Base-by-base conservation (phyloP, 2,888 invertebrate species). In the Aphodius sticticus region DNA sequence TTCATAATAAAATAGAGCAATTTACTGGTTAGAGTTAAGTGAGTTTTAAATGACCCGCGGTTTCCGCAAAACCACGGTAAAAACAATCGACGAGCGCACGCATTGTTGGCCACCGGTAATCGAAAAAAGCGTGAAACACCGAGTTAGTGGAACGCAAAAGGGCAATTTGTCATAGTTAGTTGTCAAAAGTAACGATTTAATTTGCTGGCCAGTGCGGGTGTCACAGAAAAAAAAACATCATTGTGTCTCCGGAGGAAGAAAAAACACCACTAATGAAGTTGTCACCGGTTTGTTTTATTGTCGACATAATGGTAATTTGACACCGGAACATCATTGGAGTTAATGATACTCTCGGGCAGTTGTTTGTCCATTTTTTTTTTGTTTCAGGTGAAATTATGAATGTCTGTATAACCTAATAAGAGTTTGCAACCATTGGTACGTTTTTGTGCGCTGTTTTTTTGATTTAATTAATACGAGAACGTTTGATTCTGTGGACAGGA, bases 141-240 rank as follows among this genome's bases (percentile, higher is more conserved):
- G 76, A 69, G 76, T 83, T 83, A 84, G 82, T 81, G 82, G 80
- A 83, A 82, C 82, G 83, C 83, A 86, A 86, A 86, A 86, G 85
- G 82, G 83, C 83, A 86, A 86, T 86, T 86, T 86, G 85, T 86
- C 84, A 86, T 85, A 83, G 83, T 82, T 79, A 81, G 80, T 83
- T 83, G 84, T 85, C 84, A 85, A 84, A 85, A 53, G 83, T 86
- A 84, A 86, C 84, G 84, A 85, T 85, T 86, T 85, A 83, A 86
- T 86, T 85, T 85, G 82, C 75, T 38, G 69, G 37, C n/a, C 37
- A 26, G 74, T 53, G 53, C 53, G 53, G 53, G 53, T 53, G 53
- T 53, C 53, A 53, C 53, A 53, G 53, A 53, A 53, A 53, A 38
- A 38, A 53, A 7, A 12, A 53, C 53, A 53, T 53, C 53, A 53